phyloP scores from a whole-genome alignment of 2,113 vertebrate species.

The Theristicus caerulescens region DNA sequence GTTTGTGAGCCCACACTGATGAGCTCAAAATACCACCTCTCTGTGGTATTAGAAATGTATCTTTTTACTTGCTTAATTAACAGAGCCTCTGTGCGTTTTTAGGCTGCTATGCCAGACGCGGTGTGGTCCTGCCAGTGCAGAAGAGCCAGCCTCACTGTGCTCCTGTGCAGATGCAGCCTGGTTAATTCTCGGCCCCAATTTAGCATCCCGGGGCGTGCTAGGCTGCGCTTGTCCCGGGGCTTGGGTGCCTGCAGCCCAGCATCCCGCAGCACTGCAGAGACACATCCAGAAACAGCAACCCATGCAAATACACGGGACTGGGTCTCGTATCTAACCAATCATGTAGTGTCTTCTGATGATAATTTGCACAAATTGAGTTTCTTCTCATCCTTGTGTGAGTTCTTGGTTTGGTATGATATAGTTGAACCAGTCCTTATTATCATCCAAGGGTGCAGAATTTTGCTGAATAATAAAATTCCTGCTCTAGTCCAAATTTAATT shows the following conservation, averaged over 20 bases:
- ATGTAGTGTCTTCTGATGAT: neutral
- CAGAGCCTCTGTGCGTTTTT: neutral
- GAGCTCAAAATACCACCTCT: neutral
- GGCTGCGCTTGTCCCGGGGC: neutral
- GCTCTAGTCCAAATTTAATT: neutral
- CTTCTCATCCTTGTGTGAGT: neutral
- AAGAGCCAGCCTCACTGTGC: neutral
- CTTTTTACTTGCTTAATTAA: neutral
- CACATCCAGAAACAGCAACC: neutral
- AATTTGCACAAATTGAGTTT: neutral
- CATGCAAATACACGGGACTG: fast-evolving
- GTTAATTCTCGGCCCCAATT: no score
- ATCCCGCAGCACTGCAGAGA: fast-evolving
- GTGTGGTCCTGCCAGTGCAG: neutral
- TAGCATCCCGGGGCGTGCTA: no score
- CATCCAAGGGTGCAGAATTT: neutral
- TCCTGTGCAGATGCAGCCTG: no score
- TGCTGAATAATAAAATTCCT: neutral
- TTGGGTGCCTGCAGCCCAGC: neutral
- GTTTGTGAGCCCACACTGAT: neutral
- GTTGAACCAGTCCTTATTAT: neutral
- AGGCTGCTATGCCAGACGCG: neutral
- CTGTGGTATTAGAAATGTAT: neutral
- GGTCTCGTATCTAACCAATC: neutral
- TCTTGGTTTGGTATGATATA: neutral